A percentile compares a stretch with the other conserved stretches of the same genome.
Evolutionary conservation across 2,888 invertebrate genomes (phyloP).

Genomic region (Zhengitettix transpicula): DNA sequence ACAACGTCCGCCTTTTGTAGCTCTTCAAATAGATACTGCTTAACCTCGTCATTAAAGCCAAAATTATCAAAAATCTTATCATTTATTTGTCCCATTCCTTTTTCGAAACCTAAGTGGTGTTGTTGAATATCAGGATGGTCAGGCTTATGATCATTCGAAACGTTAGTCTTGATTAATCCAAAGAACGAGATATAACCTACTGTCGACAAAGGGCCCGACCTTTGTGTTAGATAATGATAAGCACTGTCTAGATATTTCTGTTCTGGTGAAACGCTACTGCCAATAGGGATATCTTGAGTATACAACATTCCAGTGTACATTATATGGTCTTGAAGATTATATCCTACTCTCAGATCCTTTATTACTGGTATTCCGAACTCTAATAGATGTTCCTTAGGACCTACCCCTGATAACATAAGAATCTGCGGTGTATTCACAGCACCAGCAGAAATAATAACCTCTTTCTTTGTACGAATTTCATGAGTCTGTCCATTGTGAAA

Average conservation of each 20-base stretch:
- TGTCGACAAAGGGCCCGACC: neutral
- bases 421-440: constrained; percentile 4
- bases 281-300: neutral
- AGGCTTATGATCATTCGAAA: neutral
- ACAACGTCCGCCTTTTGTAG: constrained; percentile 8
- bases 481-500: constrained; percentile 15
- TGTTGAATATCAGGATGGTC: constrained; percentile 35
- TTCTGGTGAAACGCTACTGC: neutral
- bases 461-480: constrained; percentile 1
- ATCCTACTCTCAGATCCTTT: constrained; percentile 2
- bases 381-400: constrained; percentile 2
- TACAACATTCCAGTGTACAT: neutral
- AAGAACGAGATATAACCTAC: neutral
- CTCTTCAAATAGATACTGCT: constrained; percentile 1
- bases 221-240: constrained; percentile 1
- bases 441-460: constrained; percentile 4
- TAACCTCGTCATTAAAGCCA: constrained; percentile 19
- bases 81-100: too few species aligned
- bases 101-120: constrained; percentile 19
- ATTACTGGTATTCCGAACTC: constrained; percentile 1
- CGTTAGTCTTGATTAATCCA: neutral
- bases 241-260: neutral
- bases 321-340: constrained; percentile 1
- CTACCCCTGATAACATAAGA: constrained; percentile 6
- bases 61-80: constrained; percentile 1